Evolutionary conservation across 2,888 invertebrate genomes (phyloP).

Genomic region (Venusia cambrica): DNA sequence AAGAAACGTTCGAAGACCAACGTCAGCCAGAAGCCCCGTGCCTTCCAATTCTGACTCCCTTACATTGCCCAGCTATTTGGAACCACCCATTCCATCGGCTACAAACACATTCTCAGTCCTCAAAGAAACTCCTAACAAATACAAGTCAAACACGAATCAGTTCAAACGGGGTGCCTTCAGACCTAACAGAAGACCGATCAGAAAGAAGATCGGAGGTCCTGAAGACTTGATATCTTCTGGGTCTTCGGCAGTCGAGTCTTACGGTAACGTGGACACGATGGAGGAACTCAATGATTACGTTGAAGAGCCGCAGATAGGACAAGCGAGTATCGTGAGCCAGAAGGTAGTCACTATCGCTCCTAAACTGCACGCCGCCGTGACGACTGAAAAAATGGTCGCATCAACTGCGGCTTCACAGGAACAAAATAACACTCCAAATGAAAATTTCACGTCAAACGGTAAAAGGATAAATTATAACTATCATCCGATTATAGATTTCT

Average conservation of each 20-base stretch:
- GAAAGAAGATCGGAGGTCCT: conserved; percentile 64
- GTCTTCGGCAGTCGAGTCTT: conserved; percentile 60
- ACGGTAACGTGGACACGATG: conserved; percentile 48
- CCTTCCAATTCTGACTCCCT: conserved; percentile 49
- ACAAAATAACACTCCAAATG: conserved; percentile 38
- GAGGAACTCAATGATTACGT: conserved; percentile 59
- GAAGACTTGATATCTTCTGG: conserved; percentile 70
- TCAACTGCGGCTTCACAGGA: conserved; percentile 39
- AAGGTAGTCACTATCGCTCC: conserved; percentile 57
- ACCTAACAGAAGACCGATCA: conserved; percentile 64
- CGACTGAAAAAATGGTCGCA: conserved; percentile 46
- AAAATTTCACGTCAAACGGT: conserved; percentile 46
- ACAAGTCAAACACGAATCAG: conserved; percentile 52
- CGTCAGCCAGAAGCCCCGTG: conserved; percentile 44
- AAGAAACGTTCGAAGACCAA: conserved; percentile 62
- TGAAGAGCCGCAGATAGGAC: conserved; percentile 53
- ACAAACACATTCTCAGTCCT: conserved; percentile 55
- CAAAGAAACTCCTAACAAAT: conserved; percentile 58
- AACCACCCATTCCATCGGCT: conserved; percentile 69
- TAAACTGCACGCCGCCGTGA: conserved; percentile 54
- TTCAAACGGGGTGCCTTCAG: conserved; percentile 64
- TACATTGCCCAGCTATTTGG: conserved; percentile 70
- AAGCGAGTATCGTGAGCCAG: conserved; percentile 38
- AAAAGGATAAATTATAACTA: conserved; percentile 89
- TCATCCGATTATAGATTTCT: conserved; percentile 91